Evolutionary conservation across 1,140 invertebrate genomes (phyloP).

Genomic region (Teleogryllus occipitalis): DNA sequence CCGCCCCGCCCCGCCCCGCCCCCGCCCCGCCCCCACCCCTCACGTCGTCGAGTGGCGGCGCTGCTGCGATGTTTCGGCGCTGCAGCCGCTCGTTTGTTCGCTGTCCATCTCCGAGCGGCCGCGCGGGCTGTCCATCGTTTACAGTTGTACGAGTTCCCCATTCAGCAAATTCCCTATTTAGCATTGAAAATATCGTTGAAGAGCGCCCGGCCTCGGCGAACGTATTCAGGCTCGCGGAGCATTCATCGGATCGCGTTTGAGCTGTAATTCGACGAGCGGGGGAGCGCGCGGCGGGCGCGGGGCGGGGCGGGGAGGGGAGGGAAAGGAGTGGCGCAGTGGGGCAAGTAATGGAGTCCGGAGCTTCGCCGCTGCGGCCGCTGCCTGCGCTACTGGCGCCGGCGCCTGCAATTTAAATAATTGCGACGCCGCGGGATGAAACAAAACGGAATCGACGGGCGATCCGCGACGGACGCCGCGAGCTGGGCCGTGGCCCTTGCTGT

Average conservation of each 20-base stretch:
- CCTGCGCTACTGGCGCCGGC: too few relatives aligned
- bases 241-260: conserved; percentile 3
- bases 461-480: too few relatives aligned
- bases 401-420: neutral
- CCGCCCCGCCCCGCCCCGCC: too few relatives aligned
- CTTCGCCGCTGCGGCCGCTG: neutral
- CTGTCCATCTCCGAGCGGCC: neutral
- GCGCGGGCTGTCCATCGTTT: neutral
- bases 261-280: neutral
- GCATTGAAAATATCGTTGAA: neutral
- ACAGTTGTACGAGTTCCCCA: neutral
- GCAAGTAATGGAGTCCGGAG: neutral
- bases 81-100: neutral
- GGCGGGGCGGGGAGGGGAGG: too few relatives aligned
- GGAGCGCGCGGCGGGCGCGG: too few relatives aligned
- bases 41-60: too few relatives aligned
- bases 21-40: too few relatives aligned
- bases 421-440: neutral
- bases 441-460: neutral
- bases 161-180: neutral
- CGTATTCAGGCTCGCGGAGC: neutral
- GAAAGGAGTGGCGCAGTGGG: neutral
- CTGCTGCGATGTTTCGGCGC: neutral
- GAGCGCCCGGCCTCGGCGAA: neutral
- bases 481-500: too few relatives aligned